Conservation (phyloP, 2,113 vertebrate genomes). For the Camelus bactrianus region DNA sequence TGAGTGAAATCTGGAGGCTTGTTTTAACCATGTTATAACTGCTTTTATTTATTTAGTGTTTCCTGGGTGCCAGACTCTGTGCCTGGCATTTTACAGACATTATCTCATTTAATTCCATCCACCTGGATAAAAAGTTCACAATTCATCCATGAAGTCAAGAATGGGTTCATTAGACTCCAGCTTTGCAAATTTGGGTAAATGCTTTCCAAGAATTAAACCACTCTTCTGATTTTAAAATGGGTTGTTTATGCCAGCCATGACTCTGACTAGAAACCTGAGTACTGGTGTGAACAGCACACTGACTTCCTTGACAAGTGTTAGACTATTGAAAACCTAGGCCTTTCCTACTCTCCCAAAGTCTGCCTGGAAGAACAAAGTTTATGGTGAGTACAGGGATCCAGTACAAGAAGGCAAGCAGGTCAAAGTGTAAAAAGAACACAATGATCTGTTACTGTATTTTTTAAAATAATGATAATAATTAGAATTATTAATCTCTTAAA, state of each 20-base stretch:
- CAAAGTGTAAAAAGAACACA: background rate
- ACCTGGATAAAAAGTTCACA: background rate
- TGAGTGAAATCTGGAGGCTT: background rate
- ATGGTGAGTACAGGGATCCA: background rate
- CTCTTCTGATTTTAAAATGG: constrained; percentile 5
- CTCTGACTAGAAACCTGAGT: background rate
- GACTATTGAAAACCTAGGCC: background rate
- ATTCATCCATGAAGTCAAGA: background rate
- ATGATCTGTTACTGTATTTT: background rate
- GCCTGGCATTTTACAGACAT: background rate
- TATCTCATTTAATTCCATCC: background rate
- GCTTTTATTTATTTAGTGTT: background rate
- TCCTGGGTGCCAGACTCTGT: background rate
- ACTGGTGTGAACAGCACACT: background rate
- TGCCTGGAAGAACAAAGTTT: background rate
- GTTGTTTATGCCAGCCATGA: background rate
- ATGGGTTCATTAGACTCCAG: background rate
- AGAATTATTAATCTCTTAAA: constrained; percentile 20
- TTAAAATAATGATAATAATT: background rate
- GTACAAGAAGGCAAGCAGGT: background rate
- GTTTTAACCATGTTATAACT: background rate
- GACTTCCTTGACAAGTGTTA: background rate
- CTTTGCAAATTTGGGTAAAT: background rate
- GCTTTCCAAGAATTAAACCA: background rate
- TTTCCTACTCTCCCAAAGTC: background rate